Conservation (phyloP, 2,888 invertebrate species). For the Pycnomerus fuliginosus region DNA sequence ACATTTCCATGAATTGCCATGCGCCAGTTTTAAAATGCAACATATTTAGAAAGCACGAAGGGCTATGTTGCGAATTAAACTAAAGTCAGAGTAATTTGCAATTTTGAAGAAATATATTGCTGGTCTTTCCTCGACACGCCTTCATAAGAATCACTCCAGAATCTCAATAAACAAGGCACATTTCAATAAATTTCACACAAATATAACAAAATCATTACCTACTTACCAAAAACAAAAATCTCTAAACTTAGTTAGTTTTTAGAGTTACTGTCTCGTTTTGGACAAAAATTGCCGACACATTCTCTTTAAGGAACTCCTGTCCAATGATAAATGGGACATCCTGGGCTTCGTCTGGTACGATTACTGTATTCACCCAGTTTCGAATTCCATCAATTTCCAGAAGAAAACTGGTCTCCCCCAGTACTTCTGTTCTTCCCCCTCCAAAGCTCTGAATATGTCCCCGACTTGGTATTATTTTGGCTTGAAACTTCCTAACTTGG, state of each 20-base stretch:
- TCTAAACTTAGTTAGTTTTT: too few relatives aligned
- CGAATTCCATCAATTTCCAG: constrained; percentile 13
- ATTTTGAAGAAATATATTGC: too few relatives aligned
- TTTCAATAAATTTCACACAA: too few relatives aligned
- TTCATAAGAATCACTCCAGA: too few relatives aligned
- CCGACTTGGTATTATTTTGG: not conserved
- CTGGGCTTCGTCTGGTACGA: constrained; percentile 15
- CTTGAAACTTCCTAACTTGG: constrained; percentile 1
- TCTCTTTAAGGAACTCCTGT: constrained; percentile 11
- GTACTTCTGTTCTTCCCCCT: not conserved
- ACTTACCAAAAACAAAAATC: constrained; percentile 2
- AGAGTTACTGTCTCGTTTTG: constrained; percentile 1
- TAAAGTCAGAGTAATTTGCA: too few relatives aligned
- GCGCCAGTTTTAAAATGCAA: too few relatives aligned
- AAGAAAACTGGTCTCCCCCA: constrained; percentile 8
- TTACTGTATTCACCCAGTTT: constrained; percentile 1
- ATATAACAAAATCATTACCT: too few relatives aligned
- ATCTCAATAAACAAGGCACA: too few relatives aligned
- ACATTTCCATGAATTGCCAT: too few relatives aligned
- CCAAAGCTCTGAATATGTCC: constrained; percentile 5
- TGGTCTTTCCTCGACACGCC: too few relatives aligned
- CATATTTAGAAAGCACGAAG: too few relatives aligned
- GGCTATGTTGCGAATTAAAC: too few relatives aligned
- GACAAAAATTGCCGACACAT: not conserved
- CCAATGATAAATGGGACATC: constrained; percentile 18